Evolutionary conservation across 2,113 vertebrate genomes (phyloP), one percentile per base, ranked within the genome.

Genomic region (Leptocoma aspasia): DNA sequence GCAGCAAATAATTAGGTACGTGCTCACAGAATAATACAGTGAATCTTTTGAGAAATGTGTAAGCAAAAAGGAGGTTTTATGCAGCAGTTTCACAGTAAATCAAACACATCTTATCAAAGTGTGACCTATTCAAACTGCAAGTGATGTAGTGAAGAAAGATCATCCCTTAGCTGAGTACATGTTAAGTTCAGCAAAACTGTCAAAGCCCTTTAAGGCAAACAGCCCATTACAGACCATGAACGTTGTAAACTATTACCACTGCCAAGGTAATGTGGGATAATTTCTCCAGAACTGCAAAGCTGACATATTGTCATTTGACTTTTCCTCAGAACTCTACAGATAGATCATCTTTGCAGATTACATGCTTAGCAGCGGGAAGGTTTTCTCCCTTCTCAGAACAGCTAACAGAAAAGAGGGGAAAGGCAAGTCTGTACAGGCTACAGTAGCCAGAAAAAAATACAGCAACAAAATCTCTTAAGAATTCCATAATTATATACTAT

Each of bases 121-220:
- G 45, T 97, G 96, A 96, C 97, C 96, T 97, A 95, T 95, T 95
- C 97, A 94, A 95, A 95, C 81, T 54, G 85, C 90, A 96, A 93
- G 80, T 44, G 68, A 90, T 76, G 79, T 47, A 93, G 85, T 14
- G 42, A 92, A 70, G 91, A 94, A 94, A 95, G 86, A 95, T 87
- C 90, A 93, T 73, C 53, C 60, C 69, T 76, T 77, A 88, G 76
- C 80, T 85, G 57, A 88, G 44, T 89, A 85, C 70, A 70, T 21
- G 53, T 90, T 90, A 96, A 95, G 79, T 94, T 88, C 94, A 94
- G 81, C 61, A 91, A 94, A 94, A 80, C 81, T 95, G 92, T 89
- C 94, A 89, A 71, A 86, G 88, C 63, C 53, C 69, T 94, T 87
- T 60, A 85, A 95, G 70, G 82, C 85, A 94, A 97, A 87, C 56